These are phyloP conservation scores for Aphyosemion australe DNA, from an alignment of 2,113 vertebrate species.

Conservation along the genomic window DNA sequence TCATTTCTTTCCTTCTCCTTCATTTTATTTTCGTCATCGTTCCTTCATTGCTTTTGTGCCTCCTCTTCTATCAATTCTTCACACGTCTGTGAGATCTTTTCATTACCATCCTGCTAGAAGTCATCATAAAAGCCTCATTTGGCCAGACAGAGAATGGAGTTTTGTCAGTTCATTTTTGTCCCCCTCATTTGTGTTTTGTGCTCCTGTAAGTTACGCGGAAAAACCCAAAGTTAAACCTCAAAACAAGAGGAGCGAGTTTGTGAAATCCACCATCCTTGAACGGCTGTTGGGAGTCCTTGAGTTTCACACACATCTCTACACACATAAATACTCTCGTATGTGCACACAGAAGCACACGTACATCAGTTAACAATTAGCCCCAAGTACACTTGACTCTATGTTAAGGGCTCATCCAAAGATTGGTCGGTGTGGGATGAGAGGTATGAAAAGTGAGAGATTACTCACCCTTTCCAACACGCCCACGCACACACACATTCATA, in stretches of 20 bases:
- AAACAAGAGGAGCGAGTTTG: constrained; percentile 15
- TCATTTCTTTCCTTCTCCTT: constrained; percentile 43
- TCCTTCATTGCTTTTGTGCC: constrained; percentile 45
- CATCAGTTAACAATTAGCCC: constrained; percentile 70
- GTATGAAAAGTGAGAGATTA: constrained; percentile 67
- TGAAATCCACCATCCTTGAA: constrained; percentile 14
- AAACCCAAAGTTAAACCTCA: constrained; percentile 35
- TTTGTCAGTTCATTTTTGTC: constrained; percentile 15
- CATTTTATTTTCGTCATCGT: constrained; percentile 17
- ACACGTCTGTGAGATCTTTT: constrained; percentile 33
- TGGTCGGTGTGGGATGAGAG: constrained; percentile 67
- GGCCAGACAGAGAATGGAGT: constrained; percentile 46
- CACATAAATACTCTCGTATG: constrained; percentile 20
- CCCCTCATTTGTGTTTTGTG: constrained; percentile 2
- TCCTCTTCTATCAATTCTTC: constrained; percentile 47
- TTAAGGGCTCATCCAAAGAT: constrained; percentile 72
- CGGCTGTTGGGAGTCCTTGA: constrained; percentile 1
- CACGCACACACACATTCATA: constrained; percentile 25
- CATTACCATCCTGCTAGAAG: constrained; percentile 13
- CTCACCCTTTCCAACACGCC: constrained; percentile 58
- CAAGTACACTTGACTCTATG: constrained; percentile 75
- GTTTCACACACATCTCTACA: neutral
- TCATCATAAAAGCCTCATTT: constrained; percentile 35
- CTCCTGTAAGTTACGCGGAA: constrained; percentile 17
- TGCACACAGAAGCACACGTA: constrained; percentile 24